These are phyloP conservation scores for Mus minutoides DNA, from an alignment of 2,797 vertebrate genomes.

Conservation along the genomic window DNA sequence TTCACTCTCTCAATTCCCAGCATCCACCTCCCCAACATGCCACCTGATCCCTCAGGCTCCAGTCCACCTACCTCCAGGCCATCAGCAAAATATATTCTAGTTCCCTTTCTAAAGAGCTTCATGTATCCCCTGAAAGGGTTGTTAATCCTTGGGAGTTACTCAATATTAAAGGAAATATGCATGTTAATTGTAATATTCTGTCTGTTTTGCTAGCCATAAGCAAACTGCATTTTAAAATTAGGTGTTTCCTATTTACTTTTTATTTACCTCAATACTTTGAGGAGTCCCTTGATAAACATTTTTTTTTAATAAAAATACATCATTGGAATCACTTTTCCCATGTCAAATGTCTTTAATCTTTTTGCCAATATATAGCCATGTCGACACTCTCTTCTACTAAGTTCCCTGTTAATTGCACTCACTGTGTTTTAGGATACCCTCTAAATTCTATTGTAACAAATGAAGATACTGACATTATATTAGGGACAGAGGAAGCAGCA, in stretches of 20 bases:
- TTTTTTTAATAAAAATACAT: background rate
- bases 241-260: background rate
- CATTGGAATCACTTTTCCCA: background rate
- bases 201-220: background rate
- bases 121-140: background rate
- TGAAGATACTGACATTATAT: constrained; percentile 70
- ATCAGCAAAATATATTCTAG: background rate
- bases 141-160: background rate
- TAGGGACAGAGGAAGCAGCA: constrained; percentile 42
- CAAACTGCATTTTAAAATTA: background rate
- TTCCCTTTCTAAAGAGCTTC: background rate
- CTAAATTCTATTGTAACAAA: constrained; percentile 36
- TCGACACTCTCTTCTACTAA: constrained; percentile 44
- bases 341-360: constrained; percentile 48
- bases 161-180: background rate
- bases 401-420: constrained; percentile 61
- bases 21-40: background rate
- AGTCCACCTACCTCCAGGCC: no score
- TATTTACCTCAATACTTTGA: background rate
- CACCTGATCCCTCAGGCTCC: background rate
- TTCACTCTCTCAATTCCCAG: background rate
- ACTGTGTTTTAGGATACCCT: constrained; percentile 27
- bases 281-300: background rate
- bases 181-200: background rate
- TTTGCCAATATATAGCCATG: background rate